Base-by-base conservation (phyloP, 2,888 invertebrate species). In the Noctua fimbriata region DNA sequence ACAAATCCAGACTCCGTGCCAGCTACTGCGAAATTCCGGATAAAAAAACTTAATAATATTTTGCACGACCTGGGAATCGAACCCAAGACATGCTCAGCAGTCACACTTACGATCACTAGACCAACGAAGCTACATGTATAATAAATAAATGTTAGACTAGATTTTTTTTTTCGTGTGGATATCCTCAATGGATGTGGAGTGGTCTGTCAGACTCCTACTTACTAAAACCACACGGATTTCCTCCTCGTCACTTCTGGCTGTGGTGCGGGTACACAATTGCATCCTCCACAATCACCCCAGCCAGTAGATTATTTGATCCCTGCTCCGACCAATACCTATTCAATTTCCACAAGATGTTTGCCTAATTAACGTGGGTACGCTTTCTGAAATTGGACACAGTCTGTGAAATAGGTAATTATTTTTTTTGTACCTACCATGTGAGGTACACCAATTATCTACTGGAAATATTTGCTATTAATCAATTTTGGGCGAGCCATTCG, bases 401-500 rank as follows among this genome's bases (percentile, higher is more conserved):
- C 69, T 49, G 73, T 74, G 67, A 63, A 69, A 76, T 78, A 65
- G 72, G 69, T 82, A 83, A 85, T 83, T 81, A 78, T 82, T 82
- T 85, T 36, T 76, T 80, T 65, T 58, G 24, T 67, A 73, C 60
- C 52, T n/a, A 58, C 28, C 82, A 73, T 72, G 65, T 73, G 77
- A 65, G 63, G 73, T 65, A 76, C 32, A 78, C 76, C 81, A 88
- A 88, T 88, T 84, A 86, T 70, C 80, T 84, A 60, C 55, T 55
- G 81, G 76, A 84, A 88, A 88, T 87, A 87, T 88, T 88, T 87
- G 83, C 69, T 72, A 63, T 76, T 78, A 76, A 82, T 79, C 82
- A 82, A 78, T 82, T 88, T 81, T 78, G 70, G 63, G 70, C 67
- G 69, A 78, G 69, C 44, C 32, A 71, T 76, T 76, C 70, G 47